phyloP scores from a whole-genome alignment of 1,140 invertebrate species.

The Aphis craccivora region DNA sequence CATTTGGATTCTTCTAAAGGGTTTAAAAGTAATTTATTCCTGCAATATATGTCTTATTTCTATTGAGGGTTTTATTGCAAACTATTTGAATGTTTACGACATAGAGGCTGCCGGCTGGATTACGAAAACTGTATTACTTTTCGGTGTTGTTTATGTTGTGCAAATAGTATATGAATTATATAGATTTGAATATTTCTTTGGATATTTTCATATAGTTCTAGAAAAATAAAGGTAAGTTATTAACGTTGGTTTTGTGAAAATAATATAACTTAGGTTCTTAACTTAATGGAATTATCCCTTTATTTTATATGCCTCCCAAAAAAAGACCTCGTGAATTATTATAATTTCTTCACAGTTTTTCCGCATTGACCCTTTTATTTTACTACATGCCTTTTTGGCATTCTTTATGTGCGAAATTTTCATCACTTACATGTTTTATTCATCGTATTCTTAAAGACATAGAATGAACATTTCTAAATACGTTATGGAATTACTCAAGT shows the following conservation, averaged over 20 bases:
- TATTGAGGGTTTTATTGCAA: neutral
- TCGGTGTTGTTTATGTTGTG: neutral
- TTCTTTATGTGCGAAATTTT: neutral
- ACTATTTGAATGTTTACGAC: slow-evolving; percentile 27
- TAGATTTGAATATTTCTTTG: neutral
- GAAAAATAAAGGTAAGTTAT: neutral
- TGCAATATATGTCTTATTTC: neutral
- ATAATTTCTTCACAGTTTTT: neutral
- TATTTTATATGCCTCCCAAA: neutral
- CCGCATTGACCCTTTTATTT: neutral
- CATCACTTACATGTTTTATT: slow-evolving; percentile 21
- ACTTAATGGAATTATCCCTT: neutral
- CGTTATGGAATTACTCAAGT: neutral
- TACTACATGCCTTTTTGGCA: neutral
- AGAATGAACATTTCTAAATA: neutral
- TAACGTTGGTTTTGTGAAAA: neutral
- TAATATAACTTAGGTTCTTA: neutral
- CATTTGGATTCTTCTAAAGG: neutral
- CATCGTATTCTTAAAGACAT: neutral
- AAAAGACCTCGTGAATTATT: neutral
- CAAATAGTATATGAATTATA: neutral
- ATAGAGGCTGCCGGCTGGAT: neutral
- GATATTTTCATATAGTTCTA: neutral
- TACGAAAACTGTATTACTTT: neutral
- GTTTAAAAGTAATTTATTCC: slow-evolving; percentile 18